Evolutionary conservation across 2,797 vertebrate species (phyloP).

Genomic region (Neoniphon sammara): DNA sequence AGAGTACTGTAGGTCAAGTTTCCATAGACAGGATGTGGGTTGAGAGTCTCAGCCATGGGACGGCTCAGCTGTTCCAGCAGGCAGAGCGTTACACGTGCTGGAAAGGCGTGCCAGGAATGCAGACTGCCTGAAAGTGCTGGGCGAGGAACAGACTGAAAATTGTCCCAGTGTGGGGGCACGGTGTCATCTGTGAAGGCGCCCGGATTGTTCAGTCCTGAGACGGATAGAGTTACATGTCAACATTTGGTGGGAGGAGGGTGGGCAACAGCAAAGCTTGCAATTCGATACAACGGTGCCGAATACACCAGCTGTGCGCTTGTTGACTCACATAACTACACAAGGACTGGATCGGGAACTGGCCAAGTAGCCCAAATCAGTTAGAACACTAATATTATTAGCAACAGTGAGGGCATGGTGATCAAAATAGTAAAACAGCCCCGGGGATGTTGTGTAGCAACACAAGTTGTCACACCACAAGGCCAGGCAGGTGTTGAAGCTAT

Average conservation of each 20-base stretch:
- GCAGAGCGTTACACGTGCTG: background rate
- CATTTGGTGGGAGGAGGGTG: conserved; percentile 17
- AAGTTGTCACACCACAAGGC: background rate
- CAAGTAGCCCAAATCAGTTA: background rate
- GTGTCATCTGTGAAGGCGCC: conserved; percentile 7
- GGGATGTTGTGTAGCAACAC: conserved; percentile 27
- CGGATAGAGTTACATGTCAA: conserved; percentile 54
- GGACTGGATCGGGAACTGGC: background rate
- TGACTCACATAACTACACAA: background rate
- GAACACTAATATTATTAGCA: conserved; percentile 21
- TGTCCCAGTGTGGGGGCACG: conserved; percentile 12
- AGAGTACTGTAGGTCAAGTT: conserved; percentile 33
- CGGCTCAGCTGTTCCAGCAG: conserved; percentile 59
- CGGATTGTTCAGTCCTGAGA: conserved; percentile 41
- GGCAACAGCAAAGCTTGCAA: conserved; percentile 35
- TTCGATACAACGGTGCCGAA: background rate
- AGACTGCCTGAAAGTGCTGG: conserved; percentile 37
- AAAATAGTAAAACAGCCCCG: conserved; percentile 26
- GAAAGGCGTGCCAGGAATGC: conserved; percentile 31
- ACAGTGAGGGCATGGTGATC: conserved; percentile 37
- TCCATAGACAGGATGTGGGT: conserved; percentile 37
- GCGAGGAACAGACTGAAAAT: conserved; percentile 6
- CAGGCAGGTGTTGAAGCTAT: background rate
- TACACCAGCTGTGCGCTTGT: background rate
- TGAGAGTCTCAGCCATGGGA: conserved; percentile 34